Evolutionary conservation across 2,888 invertebrate species (phyloP).

Genomic region (Stomorhina lunata): DNA sequence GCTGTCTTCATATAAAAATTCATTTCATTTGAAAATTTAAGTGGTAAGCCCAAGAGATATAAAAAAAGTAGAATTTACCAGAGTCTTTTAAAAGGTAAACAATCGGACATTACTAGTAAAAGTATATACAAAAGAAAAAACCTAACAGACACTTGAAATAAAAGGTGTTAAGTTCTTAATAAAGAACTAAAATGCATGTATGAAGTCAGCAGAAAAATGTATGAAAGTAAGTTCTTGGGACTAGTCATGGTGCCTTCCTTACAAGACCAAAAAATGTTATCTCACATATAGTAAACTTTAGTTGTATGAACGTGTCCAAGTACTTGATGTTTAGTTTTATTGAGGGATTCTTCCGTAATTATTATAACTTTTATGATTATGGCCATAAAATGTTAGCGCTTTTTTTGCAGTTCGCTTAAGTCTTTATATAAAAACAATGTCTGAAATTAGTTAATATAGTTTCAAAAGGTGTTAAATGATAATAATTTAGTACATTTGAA

Average conservation of each 20-base stretch:
- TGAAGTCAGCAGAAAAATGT: slow-evolving; percentile 56
- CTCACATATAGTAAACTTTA: slow-evolving; percentile 40
- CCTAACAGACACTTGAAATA: slow-evolving; percentile 64
- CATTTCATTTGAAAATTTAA: slow-evolving; percentile 34
- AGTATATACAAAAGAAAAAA: not conserved
- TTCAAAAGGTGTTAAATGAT: slow-evolving; percentile 54
- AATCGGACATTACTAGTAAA: slow-evolving; percentile 3
- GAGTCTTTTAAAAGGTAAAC: slow-evolving; percentile 44
- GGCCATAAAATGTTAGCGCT: slow-evolving; percentile 45
- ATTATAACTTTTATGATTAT: slow-evolving; percentile 62
- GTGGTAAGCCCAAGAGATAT: slow-evolving; percentile 58
- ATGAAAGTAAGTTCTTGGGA: slow-evolving; percentile 20
- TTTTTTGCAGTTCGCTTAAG: slow-evolving; percentile 1
- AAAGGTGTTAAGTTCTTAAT: slow-evolving; percentile 70
- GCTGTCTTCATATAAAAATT: not conserved
- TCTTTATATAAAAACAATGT: not conserved
- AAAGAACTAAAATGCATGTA: slow-evolving; percentile 61
- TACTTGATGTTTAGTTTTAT: slow-evolving; percentile 45
- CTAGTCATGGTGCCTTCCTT: slow-evolving; percentile 45
- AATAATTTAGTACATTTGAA: slow-evolving; percentile 45
- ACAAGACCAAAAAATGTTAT: slow-evolving; percentile 53
- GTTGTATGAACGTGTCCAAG: not conserved
- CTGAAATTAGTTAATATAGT: not conserved
- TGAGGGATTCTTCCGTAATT: slow-evolving; percentile 58
- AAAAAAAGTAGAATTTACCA: slow-evolving; percentile 38